Evolutionary conservation across 2,113 vertebrate species (phyloP).

Genomic region (Jacana jacana): DNA sequence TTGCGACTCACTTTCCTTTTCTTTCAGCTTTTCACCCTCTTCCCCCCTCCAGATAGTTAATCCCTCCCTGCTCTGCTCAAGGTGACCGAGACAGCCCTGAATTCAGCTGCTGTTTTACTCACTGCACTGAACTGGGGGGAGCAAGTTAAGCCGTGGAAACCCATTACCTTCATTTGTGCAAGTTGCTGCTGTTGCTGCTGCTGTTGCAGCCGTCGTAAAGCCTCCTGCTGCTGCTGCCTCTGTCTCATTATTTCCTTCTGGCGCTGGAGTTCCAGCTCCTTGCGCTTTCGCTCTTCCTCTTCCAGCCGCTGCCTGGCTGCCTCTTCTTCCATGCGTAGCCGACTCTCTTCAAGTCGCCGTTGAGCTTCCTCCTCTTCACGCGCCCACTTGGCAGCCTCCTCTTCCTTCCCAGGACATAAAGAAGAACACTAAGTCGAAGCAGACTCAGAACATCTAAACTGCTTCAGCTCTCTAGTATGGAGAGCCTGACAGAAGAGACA

Average conservation of each 20-base stretch:
- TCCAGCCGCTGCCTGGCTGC: slow-evolving; percentile 83
- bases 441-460: neutral
- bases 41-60: neutral
- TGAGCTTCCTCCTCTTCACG: slow-evolving; percentile 81
- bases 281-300: slow-evolving; percentile 85
- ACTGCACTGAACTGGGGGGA: neutral
- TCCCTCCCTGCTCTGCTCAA: neutral
- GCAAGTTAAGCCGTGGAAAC: neutral
- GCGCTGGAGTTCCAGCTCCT: slow-evolving; percentile 81
- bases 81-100: neutral
- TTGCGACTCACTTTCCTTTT: neutral
- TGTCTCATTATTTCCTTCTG: slow-evolving; percentile 83
- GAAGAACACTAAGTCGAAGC: neutral
- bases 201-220: slow-evolving; percentile 89
- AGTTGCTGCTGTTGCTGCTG: slow-evolving; percentile 96
- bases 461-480: neutral
- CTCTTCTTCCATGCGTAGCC: slow-evolving; percentile 86
- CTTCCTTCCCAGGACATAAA: slow-evolving; percentile 80
- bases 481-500: neutral
- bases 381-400: slow-evolving; percentile 82
- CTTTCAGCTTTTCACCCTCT: neutral
- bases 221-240: slow-evolving; percentile 88
- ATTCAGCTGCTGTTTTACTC: neutral
- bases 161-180: slow-evolving; percentile 93
- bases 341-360: slow-evolving; percentile 86